These are phyloP conservation scores for Nannoperca australis DNA, from an alignment of 2,797 vertebrate species.

Conservation along the genomic window DNA sequence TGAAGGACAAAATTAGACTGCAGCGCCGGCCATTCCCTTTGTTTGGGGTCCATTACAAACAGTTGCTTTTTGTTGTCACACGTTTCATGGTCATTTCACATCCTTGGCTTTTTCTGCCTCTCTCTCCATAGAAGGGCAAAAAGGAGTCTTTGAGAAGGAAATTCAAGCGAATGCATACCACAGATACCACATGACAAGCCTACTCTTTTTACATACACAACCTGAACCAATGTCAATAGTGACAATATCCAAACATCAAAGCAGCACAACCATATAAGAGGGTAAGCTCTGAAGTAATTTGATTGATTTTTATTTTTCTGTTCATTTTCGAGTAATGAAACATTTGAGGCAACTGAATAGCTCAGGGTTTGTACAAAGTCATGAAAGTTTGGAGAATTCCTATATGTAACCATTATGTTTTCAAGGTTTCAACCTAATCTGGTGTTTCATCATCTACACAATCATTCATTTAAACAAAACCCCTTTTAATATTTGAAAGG, in stretches of 20 bases:
- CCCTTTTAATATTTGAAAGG: no score
- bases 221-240: neutral
- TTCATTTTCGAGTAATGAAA: neutral
- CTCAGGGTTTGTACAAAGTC: no score
- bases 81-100: constrained; percentile 41
- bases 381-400: no score
- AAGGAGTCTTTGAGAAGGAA: constrained; percentile 25
- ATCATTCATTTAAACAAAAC: no score
- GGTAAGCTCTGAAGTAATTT: neutral
- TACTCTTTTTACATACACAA: constrained; percentile 1
- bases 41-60: constrained; percentile 62
- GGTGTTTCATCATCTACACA: no score
- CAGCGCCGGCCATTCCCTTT: constrained; percentile 54
- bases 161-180: constrained; percentile 13
- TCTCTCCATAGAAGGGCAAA: neutral
- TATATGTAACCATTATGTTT: no score
- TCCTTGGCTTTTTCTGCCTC: constrained; percentile 16
- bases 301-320: neutral
- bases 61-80: constrained; percentile 61
- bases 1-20: constrained; percentile 68
- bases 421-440: no score
- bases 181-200: constrained; percentile 57
- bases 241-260: constrained; percentile 19
- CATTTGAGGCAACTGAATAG: neutral
- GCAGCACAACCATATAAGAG: neutral